Base-by-base conservation (phyloP, 1,140 invertebrate species). In the Aphelenchoides besseyi region DNA sequence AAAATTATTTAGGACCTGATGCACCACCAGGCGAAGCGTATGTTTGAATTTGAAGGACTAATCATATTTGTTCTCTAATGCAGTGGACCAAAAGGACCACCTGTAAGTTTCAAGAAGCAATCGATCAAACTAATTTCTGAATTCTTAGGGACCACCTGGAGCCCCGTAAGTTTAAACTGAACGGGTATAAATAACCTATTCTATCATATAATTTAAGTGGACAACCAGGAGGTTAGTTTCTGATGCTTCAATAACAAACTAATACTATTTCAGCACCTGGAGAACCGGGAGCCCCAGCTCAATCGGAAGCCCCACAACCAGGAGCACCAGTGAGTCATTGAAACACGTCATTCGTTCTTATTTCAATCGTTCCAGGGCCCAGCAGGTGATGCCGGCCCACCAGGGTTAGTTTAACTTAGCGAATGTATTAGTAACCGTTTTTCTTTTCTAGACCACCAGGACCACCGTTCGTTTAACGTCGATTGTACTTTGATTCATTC, bases 51-150 rank as follows among this genome's bases (percentile, higher is more conserved):
- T n/a, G n/a, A n/a, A n/a, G n/a, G n/a, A n/a, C n/a, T n/a, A n/a
- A n/a, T n/a, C n/a, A n/a, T n/a, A n/a, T n/a, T n/a, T n/a, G n/a
- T n/a, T n/a, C n/a, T n/a, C n/a, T n/a, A n/a, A n/a, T n/a, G n/a
- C n/a, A n/a, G n/a, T n/a, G 71, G 71, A 35, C 69, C 69, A 23
- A 71, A 71, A 53, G 71, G 71, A 32, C 62, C 69, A 30, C 69
- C 69, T 26, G 67, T 32, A 8, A 48, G 41, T 48, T 48, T 48
- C 55, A 8, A 59, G 55, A 8, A 8, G 55, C 8, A 8, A 8
- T 18, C 12, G 41, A 48, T 48, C 41, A 48, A 16, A n/a, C n/a
- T n/a, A n/a, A 48, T 48, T 48, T 48, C 12, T 48, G 12, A 16
- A 48, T 48, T 48, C 41, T n/a, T 48, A 48, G 41, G 41, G 41